Base-by-base conservation (phyloP, 2,797 vertebrate species). In the Ataeniobius toweri region DNA sequence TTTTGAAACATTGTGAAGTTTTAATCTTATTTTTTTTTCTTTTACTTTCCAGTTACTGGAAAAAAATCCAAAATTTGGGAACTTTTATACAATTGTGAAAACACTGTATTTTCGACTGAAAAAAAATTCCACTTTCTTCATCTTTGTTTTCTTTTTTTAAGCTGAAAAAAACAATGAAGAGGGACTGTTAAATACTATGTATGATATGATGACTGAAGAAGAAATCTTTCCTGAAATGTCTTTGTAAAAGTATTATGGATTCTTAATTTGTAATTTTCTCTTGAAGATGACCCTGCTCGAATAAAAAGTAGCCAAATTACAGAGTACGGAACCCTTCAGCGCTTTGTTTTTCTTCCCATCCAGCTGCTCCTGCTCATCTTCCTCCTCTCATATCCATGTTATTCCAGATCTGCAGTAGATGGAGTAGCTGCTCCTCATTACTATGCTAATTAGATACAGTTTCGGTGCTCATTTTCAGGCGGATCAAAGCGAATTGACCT, bases 211-310 rank as follows among this genome's bases (percentile, higher is more conserved):
- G 97, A 98, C 96, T 97, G 94, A 95, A 94, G 93, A 95, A 95
- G 93, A 97, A 80, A 98, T 97, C 97, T 99, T 99, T 99, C 98
- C 97, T 98, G 97, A 99, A 98, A 98, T 99, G 98, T 99, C 98
- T 99, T 99, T 99, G 98, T 99, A 99, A 99, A 99, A 99, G 98
- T 99, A 99, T 98, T 99, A 99, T 99, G 98, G 98, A 99, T 99
- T 98, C 98, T 98, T 98, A 97, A 99, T 99, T 99, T 99, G 98
- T 99, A 99, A 99, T 99, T 99, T 70, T 99, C 97, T 99, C 98
- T 98, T 98, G 97, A 98, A 99, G 98, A 99, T 99, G 98, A 99
- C 98, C 98, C 98, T 99, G 98, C 98, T 99, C 98, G 97, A 99
- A 99, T 99, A 99, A 99, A 69, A 99, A 98, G 97, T 99, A 99